Percentiles rank a stretch among this genome's conserved stretches.
These are phyloP conservation scores for Thermophis baileyi DNA, from an alignment of 2,113 vertebrate species.

Conservation along the genomic window DNA sequence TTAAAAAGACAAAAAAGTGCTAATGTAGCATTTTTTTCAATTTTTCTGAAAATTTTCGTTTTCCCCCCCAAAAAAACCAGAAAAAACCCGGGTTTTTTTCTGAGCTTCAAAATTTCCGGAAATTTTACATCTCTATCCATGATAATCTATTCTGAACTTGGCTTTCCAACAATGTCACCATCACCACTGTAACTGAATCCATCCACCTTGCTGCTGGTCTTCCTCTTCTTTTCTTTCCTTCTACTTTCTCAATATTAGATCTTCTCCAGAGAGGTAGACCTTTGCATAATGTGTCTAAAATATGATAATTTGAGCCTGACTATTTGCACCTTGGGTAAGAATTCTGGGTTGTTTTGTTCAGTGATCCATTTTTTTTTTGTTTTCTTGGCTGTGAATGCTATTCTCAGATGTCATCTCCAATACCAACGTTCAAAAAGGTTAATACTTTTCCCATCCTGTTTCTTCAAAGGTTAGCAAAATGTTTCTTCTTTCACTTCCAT, in stretches of 20 bases:
- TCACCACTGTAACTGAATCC: background rate
- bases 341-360: background rate
- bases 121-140: too few relatives aligned
- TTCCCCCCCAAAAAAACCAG: too few relatives aligned
- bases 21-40: too few relatives aligned
- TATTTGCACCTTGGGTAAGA: background rate
- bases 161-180: background rate
- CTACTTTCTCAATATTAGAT: background rate
- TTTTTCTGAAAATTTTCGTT: too few relatives aligned
- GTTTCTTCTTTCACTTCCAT: background rate
- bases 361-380: background rate
- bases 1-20: too few relatives aligned
- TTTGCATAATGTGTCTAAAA: background rate
- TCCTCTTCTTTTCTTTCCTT: background rate
- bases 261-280: background rate
- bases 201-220: background rate
- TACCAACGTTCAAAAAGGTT: background rate
- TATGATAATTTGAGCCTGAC: background rate
- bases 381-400: background rate
- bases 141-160: background rate
- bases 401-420: background rate
- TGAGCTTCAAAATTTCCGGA: too few relatives aligned
- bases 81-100: too few relatives aligned
- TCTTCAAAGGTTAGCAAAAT: background rate
- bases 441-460: background rate